A percentile compares a stretch with the other conserved stretches of the same genome.
phyloP scores from a whole-genome alignment of 1,140 invertebrate species.

The Bacillus rossius region DNA sequence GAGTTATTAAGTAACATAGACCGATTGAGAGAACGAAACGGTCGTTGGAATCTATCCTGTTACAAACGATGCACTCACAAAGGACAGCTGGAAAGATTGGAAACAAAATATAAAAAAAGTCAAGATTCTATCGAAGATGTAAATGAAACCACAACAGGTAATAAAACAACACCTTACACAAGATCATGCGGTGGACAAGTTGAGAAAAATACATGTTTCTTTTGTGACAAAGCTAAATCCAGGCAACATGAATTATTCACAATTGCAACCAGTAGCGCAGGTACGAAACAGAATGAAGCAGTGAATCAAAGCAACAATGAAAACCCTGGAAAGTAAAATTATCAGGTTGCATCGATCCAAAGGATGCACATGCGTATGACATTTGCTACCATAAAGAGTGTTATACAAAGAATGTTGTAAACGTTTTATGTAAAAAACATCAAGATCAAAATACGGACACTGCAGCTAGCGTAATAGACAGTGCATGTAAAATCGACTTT shows the following conservation, averaged over 20 bases:
- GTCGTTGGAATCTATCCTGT: conserved; percentile 5
- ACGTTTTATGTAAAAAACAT: conserved; percentile 5
- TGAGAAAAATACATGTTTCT: not conserved
- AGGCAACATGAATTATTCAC: not conserved
- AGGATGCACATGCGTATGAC: conserved; percentile 8
- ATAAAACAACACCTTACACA: conserved; percentile 1
- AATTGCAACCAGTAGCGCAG: conserved; percentile 1
- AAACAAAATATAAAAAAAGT: conserved; percentile 2
- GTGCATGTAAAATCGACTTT: conserved; percentile 3
- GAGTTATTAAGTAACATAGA: not conserved
- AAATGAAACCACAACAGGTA: not conserved
- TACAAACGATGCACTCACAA: conserved; percentile 9
- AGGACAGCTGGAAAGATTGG: not conserved
- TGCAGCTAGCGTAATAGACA: not conserved
- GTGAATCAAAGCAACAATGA: not conserved
- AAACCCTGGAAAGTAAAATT: conserved; percentile 8
- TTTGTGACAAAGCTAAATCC: not conserved
- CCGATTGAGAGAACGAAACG: not conserved
- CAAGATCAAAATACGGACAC: not conserved
- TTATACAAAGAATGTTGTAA: conserved; percentile 7
- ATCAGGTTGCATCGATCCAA: not conserved
- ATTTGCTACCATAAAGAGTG: conserved; percentile 8
- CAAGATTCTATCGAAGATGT: not conserved
- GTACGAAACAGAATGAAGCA: conserved; percentile 1
- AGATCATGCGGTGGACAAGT: conserved; percentile 1